Percentiles rank a stretch among this genome's conserved stretches.
These are phyloP conservation scores for Trichomycterus rosablanca DNA, from an alignment of 2,113 vertebrate genomes.

Conservation along the genomic window DNA sequence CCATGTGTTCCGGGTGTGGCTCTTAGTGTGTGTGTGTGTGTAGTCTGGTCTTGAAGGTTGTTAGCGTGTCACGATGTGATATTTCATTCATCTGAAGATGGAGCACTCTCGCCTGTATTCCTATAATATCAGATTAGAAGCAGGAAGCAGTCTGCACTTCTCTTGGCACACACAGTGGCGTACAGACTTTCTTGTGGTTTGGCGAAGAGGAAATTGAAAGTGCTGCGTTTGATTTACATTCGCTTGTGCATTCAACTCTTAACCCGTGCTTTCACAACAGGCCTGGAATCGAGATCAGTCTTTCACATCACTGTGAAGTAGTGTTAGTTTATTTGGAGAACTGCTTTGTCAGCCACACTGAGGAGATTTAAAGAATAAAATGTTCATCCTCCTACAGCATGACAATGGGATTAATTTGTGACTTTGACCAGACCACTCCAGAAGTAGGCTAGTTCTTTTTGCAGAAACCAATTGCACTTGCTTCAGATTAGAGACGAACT, in stretches of 20 bases:
- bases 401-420: too few relatives aligned
- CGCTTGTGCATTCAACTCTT: slow-evolving; percentile 30
- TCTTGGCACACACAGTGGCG: slow-evolving; percentile 16
- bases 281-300: too few relatives aligned
- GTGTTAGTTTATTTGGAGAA: too few relatives aligned
- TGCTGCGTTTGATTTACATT: slow-evolving; percentile 16
- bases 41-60: neutral
- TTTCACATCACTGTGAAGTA: too few relatives aligned
- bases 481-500: too few relatives aligned
- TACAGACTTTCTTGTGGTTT: too few relatives aligned
- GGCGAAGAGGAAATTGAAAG: slow-evolving; percentile 34
- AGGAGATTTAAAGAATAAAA: too few relatives aligned
- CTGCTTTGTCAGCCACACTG: too few relatives aligned
- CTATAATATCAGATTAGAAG: slow-evolving; percentile 23
- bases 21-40: neutral
- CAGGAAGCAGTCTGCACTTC: slow-evolving; percentile 20
- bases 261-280: slow-evolving; percentile 17
- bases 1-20: neutral
- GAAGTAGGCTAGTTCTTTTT: too few relatives aligned
- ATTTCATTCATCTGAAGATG: neutral
- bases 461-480: too few relatives aligned
- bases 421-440: too few relatives aligned
- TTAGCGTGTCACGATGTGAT: neutral
- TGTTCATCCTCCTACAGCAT: too few relatives aligned
- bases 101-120: neutral